Evolutionary conservation across 2,797 vertebrate genomes (phyloP).

Genomic region (Xenops minutus): DNA sequence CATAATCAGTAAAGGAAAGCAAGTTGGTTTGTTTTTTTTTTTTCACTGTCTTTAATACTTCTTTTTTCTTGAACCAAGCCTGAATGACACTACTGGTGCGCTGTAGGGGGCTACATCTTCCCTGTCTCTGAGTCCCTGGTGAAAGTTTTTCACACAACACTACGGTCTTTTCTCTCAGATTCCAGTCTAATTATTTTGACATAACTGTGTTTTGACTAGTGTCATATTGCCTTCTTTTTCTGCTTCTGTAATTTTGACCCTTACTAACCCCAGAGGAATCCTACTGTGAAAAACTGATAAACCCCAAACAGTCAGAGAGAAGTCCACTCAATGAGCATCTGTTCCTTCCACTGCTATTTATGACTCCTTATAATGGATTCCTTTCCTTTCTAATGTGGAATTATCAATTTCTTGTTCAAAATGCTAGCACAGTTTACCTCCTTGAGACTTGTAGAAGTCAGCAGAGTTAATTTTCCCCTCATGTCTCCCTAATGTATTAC

Average conservation of each 20-base stretch:
- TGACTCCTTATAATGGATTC: not conserved
- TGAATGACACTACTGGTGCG: not conserved
- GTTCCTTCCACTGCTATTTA: not conserved
- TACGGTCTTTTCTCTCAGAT: not conserved
- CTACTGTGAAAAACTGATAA: not conserved
- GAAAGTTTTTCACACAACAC: not conserved
- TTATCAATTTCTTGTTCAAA: not conserved
- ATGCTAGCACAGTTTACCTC: not conserved
- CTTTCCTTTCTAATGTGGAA: not conserved
- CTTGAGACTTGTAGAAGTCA: not conserved
- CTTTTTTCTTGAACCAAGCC: not conserved
- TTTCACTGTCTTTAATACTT: not conserved
- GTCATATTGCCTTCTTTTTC: not conserved
- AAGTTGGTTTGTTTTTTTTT: not conserved
- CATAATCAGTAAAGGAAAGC: not conserved
- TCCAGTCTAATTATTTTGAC: not conserved
- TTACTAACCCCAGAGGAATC: not conserved
- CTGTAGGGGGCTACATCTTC: not conserved
- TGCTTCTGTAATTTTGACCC: not conserved
- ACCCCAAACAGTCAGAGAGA: not conserved
- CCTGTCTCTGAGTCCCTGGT: accelerated
- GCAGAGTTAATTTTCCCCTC: not conserved
- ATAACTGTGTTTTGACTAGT: not conserved
- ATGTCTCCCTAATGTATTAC: not conserved
- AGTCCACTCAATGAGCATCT: not conserved